A percentile compares a stretch with the other conserved stretches of the same genome.
Evolutionary conservation across 1,140 invertebrate species (phyloP).

Genomic region (Bilobella aurantiaca): DNA sequence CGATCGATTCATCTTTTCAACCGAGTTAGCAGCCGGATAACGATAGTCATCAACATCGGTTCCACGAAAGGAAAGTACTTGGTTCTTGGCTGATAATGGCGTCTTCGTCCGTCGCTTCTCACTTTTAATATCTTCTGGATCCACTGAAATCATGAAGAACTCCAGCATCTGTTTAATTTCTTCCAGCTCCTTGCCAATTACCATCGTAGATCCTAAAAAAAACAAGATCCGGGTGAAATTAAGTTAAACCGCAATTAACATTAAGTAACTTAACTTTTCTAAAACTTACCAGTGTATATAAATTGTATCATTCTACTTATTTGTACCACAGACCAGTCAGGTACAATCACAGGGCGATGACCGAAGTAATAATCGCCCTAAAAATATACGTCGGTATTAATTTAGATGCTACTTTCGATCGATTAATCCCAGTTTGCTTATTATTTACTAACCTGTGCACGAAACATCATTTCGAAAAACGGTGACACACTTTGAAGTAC

Average conservation of each 20-base stretch:
- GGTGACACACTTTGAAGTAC: constrained; percentile 9
- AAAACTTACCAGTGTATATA: background rate
- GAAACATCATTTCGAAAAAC: constrained; percentile 6
- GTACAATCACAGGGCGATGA: background rate
- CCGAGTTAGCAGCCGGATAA: background rate
- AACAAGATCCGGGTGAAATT: background rate
- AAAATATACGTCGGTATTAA: background rate
- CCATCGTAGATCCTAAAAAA: background rate
- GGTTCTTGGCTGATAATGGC: background rate
- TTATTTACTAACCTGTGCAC: constrained; percentile 10
- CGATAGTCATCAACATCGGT: background rate
- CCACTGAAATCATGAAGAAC: background rate
- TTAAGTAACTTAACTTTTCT: too few relatives aligned
- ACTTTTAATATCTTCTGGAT: background rate
- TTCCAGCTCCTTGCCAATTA: background rate
- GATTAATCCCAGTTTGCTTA: background rate
- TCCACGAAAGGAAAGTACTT: background rate
- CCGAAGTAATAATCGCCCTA: background rate
- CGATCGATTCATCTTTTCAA: background rate
- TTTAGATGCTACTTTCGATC: background rate
- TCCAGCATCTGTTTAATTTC: background rate
- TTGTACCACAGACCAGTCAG: background rate
- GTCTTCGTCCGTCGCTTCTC: background rate
- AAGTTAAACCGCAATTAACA: background rate
- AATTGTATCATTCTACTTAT: background rate